Conservation (phyloP, 2,797 vertebrate species). For the Notoglanidium macrostoma region DNA sequence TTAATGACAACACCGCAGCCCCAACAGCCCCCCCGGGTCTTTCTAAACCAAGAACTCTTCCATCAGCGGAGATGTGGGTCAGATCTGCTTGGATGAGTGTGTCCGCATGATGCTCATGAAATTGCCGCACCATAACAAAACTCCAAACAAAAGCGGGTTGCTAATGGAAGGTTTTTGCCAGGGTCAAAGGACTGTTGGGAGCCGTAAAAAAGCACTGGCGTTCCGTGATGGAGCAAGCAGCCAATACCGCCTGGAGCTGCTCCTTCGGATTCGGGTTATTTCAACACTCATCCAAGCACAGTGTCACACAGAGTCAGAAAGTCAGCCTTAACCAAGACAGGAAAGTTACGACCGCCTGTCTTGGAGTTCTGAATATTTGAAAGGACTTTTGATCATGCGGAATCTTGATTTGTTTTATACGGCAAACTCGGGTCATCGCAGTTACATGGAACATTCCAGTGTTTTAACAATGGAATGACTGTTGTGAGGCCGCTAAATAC, state of each 20-base stretch:
- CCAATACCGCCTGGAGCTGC: constrained; percentile 31
- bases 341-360: background rate
- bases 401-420: background rate
- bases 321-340: background rate
- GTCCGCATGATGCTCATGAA: constrained; percentile 15
- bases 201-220: constrained; percentile 24
- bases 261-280: constrained; percentile 33
- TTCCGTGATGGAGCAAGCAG: constrained; percentile 29
- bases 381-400: background rate
- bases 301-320: constrained; percentile 17
- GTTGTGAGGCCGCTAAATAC: constrained; percentile 25
- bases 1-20: constrained; percentile 11
- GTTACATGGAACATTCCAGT: constrained; percentile 10
- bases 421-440: background rate
- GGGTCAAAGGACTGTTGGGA: constrained; percentile 36
- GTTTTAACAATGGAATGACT: constrained; percentile 8
- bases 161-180: constrained; percentile 48
- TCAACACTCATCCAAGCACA: constrained; percentile 28
- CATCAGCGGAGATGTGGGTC: constrained; percentile 23
- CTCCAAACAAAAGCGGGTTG: constrained; percentile 59
- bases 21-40: background rate
- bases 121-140: constrained; percentile 52
- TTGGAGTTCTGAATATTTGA: background rate
- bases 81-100: constrained; percentile 32
- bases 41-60: background rate